phyloP scores from a whole-genome alignment of 2,113 vertebrate genomes.

The Microtus montanus region DNA sequence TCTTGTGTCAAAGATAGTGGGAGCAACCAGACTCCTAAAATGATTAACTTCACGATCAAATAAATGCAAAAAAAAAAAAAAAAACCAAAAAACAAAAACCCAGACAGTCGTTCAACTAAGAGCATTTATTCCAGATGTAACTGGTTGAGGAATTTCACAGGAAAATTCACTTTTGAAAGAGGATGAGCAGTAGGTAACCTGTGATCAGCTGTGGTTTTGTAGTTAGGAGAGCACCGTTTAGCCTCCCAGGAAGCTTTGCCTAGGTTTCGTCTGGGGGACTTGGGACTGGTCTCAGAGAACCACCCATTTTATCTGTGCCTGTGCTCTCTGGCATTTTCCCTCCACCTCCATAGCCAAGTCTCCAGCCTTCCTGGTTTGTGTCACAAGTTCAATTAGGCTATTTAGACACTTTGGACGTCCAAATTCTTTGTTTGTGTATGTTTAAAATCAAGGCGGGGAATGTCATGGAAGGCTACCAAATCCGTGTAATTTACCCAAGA shows the following conservation, averaged over 20 bases:
- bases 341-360: background rate
- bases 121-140: background rate
- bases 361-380: slow-evolving; percentile 70
- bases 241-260: background rate
- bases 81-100: too few relatives aligned
- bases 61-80: background rate
- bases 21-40: background rate
- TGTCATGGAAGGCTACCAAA: slow-evolving; percentile 79
- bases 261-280: rapidly evolving
- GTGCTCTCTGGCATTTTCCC: background rate
- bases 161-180: background rate
- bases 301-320: background rate
- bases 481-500: slow-evolving; percentile 80
- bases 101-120: too few relatives aligned
- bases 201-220: background rate
- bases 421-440: slow-evolving; percentile 80
- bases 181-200: background rate
- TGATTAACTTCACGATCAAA: background rate
- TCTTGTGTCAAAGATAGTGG: background rate
- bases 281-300: background rate
- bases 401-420: slow-evolving; percentile 79
- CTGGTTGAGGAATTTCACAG: background rate
- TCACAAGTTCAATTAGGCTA: slow-evolving; percentile 80
- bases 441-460: slow-evolving; percentile 76
- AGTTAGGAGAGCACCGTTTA: background rate